Evolutionary conservation across 2,888 invertebrate genomes (phyloP).

Genomic region (Rugalucina vietnamica): DNA sequence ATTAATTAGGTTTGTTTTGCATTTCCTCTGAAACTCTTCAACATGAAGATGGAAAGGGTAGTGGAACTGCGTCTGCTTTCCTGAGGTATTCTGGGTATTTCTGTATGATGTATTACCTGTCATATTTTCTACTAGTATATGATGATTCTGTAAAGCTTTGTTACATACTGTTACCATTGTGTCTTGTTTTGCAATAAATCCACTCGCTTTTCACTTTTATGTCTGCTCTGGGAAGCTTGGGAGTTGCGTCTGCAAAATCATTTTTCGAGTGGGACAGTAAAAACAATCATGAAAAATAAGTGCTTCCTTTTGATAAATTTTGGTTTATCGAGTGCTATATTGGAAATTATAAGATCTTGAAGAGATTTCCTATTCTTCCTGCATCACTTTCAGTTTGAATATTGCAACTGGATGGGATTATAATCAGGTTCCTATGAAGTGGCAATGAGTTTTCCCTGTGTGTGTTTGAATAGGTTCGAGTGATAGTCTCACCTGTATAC

Average conservation of each 20-base stretch:
- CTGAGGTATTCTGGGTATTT: not conserved
- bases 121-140: not conserved
- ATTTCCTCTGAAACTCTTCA: not conserved
- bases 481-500: conserved; percentile 17
- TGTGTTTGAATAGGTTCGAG: conserved; percentile 24
- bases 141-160: not conserved
- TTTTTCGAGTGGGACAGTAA: not conserved
- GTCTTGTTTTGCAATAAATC: not conserved
- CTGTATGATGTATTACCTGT: conserved; percentile 7
- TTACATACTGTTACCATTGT: not conserved
- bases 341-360: not conserved
- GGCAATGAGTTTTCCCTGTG: not conserved
- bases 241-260: not conserved
- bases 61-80: not conserved
- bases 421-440: not conserved
- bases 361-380: not conserved
- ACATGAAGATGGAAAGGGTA: not conserved
- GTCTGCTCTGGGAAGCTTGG: not conserved
- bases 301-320: not conserved
- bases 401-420: not conserved
- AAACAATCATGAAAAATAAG: not conserved
- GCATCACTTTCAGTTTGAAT: not conserved
- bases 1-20: not conserved
- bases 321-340: not conserved
- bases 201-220: not conserved